Evolutionary conservation across 2,797 vertebrate species (phyloP).

Genomic region (Phrynocephalus forsythii): DNA sequence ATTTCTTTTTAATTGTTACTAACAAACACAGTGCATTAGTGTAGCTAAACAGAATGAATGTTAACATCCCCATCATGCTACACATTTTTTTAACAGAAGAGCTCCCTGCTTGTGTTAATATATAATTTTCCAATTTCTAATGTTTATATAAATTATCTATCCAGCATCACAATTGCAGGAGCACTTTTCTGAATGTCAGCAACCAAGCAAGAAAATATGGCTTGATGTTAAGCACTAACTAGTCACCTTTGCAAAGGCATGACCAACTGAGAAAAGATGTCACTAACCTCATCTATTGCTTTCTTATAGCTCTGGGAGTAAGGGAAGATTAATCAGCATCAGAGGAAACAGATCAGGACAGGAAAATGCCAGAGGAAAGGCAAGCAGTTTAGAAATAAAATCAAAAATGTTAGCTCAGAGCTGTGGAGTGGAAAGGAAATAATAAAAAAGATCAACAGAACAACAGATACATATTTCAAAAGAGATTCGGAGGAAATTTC

Average conservation of each 20-base stretch:
- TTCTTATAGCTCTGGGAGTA: slow-evolving; percentile 95
- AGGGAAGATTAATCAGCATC: slow-evolving; percentile 81
- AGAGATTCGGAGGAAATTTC: slow-evolving; percentile 51
- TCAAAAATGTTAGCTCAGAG: slow-evolving; percentile 76
- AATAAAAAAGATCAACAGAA: slow-evolving; percentile 66
- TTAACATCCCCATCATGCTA: slow-evolving; percentile 37
- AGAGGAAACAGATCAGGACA: slow-evolving; percentile 82
- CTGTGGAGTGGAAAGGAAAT: slow-evolving; percentile 66
- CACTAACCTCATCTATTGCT: slow-evolving; percentile 98
- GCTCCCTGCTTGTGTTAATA: neutral
- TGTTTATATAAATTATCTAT: accelerated
- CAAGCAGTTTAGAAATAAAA: slow-evolving; percentile 81
- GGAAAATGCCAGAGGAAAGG: slow-evolving; percentile 79
- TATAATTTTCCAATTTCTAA: too few species aligned
- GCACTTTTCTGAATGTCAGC: slow-evolving; percentile 56
- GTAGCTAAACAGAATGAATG: slow-evolving; percentile 32
- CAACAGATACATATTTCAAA: slow-evolving; percentile 64
- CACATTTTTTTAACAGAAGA: neutral
- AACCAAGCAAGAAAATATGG: slow-evolving; percentile 49
- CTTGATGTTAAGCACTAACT: slow-evolving; percentile 61
- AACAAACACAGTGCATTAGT: too few species aligned
- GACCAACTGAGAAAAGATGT: slow-evolving; percentile 76
- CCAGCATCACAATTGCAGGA: slow-evolving; percentile 37
- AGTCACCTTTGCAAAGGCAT: slow-evolving; percentile 69
- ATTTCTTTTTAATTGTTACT: too few species aligned